Evolutionary conservation across 2,888 invertebrate species (phyloP), one percentile per base, ranked within the genome.

Genomic region (Corythucha ciliata): DNA sequence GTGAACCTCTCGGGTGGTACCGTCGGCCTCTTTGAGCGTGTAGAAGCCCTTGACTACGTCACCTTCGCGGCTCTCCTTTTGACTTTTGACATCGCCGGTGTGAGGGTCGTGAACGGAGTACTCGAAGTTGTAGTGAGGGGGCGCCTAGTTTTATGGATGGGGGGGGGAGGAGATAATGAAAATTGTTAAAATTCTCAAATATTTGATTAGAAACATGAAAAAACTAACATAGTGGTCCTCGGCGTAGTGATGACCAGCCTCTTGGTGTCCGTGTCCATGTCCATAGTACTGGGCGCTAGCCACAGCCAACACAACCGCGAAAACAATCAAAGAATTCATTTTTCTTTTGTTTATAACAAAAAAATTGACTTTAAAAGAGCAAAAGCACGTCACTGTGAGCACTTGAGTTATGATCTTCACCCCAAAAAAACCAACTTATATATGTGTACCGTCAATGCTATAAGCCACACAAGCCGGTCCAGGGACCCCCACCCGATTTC

Each of bases 1-100:
- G 37, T 62, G 60, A 18, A 62, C 62, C 7, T 57, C 50, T 10
- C 60, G 48, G 27, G 57, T 25, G 18, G 55, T 49, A n/a, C 60
- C 53, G 29, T 53, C 53, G 21, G 53, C 53, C 14, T 53, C 53
- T 27, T 45, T 40, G 18, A 53, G 42, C 8, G 34, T 48, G 42
- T 53, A 53, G 44, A 37, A 53, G 21, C 53, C 53, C 26, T 53
- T 53, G n/a, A 53, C 53, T 0, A 32, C 32, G 49, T 53, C 53
- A 1, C 48, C 53, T 8, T 44, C 20, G 10, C 53, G 36, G 10
- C 37, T 24, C 24, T 53, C 53, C 6, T 42, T 25, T 27, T 53
- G 53, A n/a, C 47, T 53, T 39, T 53, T 53, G 6, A 44, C 27
- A 44, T 53, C 53, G 12, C 48, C 48, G 6, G 53, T 53, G 10